Base-by-base conservation (phyloP, 2,113 vertebrate genomes). In the Malurus cyaneus region DNA sequence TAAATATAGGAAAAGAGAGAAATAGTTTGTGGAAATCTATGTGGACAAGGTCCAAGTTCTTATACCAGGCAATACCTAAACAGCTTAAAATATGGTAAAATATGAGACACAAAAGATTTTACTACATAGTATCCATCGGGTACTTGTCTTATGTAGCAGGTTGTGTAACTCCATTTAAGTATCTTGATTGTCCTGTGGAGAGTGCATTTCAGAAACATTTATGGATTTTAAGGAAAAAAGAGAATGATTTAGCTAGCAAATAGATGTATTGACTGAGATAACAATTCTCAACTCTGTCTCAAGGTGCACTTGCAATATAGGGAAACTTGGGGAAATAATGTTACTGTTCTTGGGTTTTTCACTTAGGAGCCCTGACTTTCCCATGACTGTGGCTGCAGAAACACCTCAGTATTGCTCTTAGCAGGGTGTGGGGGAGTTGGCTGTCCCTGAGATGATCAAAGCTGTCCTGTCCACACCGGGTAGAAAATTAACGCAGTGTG, bases 1-100 rank as follows among this genome's bases (percentile, higher is more conserved):
- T 83, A 94, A 96, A 92, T 83, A 59, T 73, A 94, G 41, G 9
- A 79, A 85, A 71, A 94, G 29, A 31, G 29, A 91, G 60, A 93
- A 84, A 69, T 17, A 91, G 34, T 80, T 80, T 65, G 67, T 85
- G 56, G 59, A 77, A 88, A 83, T 69, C 62, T 88, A 19, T 60
- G 16, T 85, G 74, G 32, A 86, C 59, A 54, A 53, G 50, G 4
- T 86, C 53, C 47, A 70, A 50, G 23, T 82, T 94, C 29, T 85
- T 71, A 61, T 11, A 92, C 31, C 13, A 50, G 36, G 26, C 12
- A 72, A 78, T 73, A 62, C 4, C 10, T 60, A 93, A 91, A 28
- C 5, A 87, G 7, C 8, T 82, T 49, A 66, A 92, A 77, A 12
- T 14, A 14, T 5, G 24, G 16, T 3, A 79, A 57, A 74, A 67